Conservation (phyloP, 2,797 vertebrate genomes). For the Anabacerthia variegaticeps region DNA sequence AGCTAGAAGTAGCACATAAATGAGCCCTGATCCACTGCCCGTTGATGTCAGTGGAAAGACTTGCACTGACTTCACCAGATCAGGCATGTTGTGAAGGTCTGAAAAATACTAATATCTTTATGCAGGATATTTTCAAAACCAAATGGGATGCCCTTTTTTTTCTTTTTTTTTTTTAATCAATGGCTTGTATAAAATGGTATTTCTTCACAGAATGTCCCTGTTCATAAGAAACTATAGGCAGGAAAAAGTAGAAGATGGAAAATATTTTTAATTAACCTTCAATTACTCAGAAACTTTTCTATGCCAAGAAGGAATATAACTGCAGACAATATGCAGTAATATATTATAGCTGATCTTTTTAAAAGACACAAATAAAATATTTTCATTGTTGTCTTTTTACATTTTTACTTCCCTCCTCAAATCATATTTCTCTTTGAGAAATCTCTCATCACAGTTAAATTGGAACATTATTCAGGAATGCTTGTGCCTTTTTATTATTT, state of each 20-base stretch:
- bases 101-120: background rate
- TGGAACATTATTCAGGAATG: background rate
- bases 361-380: background rate
- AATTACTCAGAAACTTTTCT: background rate
- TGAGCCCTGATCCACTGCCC: constrained; percentile 41
- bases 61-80: constrained; percentile 45
- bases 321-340: background rate
- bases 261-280: background rate
- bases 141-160: background rate
- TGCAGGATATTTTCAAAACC: background rate
- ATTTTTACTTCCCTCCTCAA: background rate
- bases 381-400: background rate
- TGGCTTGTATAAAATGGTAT: background rate
- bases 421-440: constrained; percentile 19
- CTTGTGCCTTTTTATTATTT: constrained; percentile 29
- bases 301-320: background rate
- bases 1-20: constrained; percentile 30
- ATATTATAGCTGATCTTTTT: background rate
- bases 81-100: constrained; percentile 2
- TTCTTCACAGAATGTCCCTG: background rate
- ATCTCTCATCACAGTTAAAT: background rate
- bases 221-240: background rate
- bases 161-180: background rate
- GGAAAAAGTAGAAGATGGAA: background rate
- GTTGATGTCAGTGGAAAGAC: constrained; percentile 64